Percentiles rank a stretch among this genome's conserved stretches.
These are phyloP conservation scores for Ips nitidus DNA, from an alignment of 1,140 invertebrate genomes.

Conservation along the genomic window DNA sequence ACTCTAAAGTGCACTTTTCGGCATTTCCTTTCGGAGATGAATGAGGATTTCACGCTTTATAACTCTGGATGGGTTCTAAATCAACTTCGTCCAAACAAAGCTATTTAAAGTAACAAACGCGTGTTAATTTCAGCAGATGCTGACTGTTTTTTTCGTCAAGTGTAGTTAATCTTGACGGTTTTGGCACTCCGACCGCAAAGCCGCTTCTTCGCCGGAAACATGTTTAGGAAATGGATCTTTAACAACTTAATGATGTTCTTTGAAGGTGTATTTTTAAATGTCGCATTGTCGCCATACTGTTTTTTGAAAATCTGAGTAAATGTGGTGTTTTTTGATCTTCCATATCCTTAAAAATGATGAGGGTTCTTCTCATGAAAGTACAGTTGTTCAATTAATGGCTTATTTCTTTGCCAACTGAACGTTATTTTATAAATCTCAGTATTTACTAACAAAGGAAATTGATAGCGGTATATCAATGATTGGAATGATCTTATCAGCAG, in stretches of 20 bases:
- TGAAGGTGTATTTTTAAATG: conserved; percentile 34
- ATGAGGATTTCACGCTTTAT: conserved; percentile 5
- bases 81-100: conserved; percentile 16
- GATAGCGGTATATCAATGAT: too few relatives aligned
- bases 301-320: too few relatives aligned
- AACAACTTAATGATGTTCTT: conserved; percentile 41
- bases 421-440: too few relatives aligned
- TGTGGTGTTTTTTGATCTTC: too few relatives aligned
- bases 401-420: too few relatives aligned
- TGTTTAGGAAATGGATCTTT: conserved; percentile 42
- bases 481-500: too few relatives aligned
- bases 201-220: conserved; percentile 28
- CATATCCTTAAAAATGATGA: too few relatives aligned
- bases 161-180: conserved; percentile 33
- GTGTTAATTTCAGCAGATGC: conserved; percentile 27
- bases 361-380: too few relatives aligned
- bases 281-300: too few relatives aligned
- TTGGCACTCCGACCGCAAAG: conserved; percentile 32
- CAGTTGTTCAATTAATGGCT: too few relatives aligned
- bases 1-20: too few relatives aligned
- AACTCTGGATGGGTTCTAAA: conserved; percentile 5
- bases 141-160: conserved; percentile 29
- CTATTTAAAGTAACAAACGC: conserved; percentile 20
- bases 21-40: background rate
- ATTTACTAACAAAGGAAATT: too few relatives aligned